Evolutionary conservation across 1,140 invertebrate genomes (phyloP).

Genomic region (Drosophila neocordata): DNA sequence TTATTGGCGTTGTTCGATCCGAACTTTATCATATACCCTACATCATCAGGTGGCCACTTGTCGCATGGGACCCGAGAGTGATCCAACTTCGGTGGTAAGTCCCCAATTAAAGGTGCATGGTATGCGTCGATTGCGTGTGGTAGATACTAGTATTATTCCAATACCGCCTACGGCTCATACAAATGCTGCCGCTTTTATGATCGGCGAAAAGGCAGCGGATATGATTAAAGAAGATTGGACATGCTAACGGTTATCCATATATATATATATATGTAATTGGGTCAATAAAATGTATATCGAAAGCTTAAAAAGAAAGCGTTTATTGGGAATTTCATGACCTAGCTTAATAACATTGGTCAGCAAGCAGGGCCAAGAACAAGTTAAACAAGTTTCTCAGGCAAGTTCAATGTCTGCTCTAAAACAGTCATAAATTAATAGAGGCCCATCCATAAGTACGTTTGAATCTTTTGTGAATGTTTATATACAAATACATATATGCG

Average conservation of each 20-base stretch:
- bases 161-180: slow-evolving; percentile 87
- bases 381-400: slow-evolving; percentile 27
- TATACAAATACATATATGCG: neutral
- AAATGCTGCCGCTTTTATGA: slow-evolving; percentile 90
- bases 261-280: slow-evolving; percentile 41
- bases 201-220: slow-evolving; percentile 93
- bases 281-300: slow-evolving; percentile 59
- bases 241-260: neutral
- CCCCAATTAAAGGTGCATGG: slow-evolving; percentile 89
- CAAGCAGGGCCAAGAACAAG: slow-evolving; percentile 20
- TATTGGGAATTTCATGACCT: slow-evolving; percentile 44
- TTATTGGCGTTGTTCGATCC: slow-evolving; percentile 90
- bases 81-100: slow-evolving; percentile 90
- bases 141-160: slow-evolving; percentile 90
- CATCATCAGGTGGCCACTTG: slow-evolving; percentile 90
- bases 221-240: slow-evolving; percentile 88
- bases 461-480: neutral
- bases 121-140: slow-evolving; percentile 87
- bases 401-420: slow-evolving; percentile 46
- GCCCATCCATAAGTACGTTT: slow-evolving; percentile 1
- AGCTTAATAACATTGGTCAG: slow-evolving; percentile 47
- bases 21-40: slow-evolving; percentile 86
- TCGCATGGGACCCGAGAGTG: slow-evolving; percentile 89
- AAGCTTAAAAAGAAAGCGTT: slow-evolving; percentile 33
- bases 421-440: slow-evolving; percentile 22